Evolutionary conservation across 2,888 invertebrate genomes (phyloP).

Genomic region (Tinea pellionella): DNA sequence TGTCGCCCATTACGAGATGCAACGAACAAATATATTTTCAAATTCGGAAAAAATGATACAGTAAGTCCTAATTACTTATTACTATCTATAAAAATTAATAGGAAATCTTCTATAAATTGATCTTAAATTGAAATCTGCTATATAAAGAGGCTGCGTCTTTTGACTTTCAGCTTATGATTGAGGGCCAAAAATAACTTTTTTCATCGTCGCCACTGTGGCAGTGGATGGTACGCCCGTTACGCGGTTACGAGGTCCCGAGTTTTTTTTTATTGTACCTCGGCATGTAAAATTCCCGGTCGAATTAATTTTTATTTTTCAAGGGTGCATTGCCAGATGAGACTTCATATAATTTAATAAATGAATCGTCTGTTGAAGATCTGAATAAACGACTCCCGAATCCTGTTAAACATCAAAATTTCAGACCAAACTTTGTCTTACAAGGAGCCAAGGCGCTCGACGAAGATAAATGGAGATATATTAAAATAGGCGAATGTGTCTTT

Average conservation of each 20-base stretch:
- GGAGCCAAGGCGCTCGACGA: slow-evolving; percentile 72
- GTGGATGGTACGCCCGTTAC: too few relatives aligned
- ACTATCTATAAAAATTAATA: too few relatives aligned
- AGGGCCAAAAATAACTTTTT: too few relatives aligned
- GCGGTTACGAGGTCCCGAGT: too few relatives aligned
- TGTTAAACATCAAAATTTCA: slow-evolving; percentile 68
- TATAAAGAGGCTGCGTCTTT: too few relatives aligned
- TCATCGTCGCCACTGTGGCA: too few relatives aligned
- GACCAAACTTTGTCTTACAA: slow-evolving; percentile 77
- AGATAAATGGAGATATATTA: slow-evolving; percentile 78
- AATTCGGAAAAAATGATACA: slow-evolving; percentile 42
- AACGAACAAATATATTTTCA: slow-evolving; percentile 27
- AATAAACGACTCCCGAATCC: slow-evolving; percentile 65
- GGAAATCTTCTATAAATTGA: too few relatives aligned
- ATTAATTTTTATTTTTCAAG: too few relatives aligned
- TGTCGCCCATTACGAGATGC: slow-evolving; percentile 27
- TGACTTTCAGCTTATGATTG: not conserved
- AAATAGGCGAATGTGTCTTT: slow-evolving; percentile 74
- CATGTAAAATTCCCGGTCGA: too few relatives aligned
- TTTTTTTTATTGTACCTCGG: too few relatives aligned
- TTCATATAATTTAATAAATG: slow-evolving; percentile 75
- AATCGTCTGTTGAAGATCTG: slow-evolving; percentile 74
- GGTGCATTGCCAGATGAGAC: slow-evolving; percentile 76
- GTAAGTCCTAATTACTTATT: too few relatives aligned
- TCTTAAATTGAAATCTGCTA: too few relatives aligned